phyloP scores from a whole-genome alignment of 2,888 invertebrate species.

The Lordiphosa andalusiaca region DNA sequence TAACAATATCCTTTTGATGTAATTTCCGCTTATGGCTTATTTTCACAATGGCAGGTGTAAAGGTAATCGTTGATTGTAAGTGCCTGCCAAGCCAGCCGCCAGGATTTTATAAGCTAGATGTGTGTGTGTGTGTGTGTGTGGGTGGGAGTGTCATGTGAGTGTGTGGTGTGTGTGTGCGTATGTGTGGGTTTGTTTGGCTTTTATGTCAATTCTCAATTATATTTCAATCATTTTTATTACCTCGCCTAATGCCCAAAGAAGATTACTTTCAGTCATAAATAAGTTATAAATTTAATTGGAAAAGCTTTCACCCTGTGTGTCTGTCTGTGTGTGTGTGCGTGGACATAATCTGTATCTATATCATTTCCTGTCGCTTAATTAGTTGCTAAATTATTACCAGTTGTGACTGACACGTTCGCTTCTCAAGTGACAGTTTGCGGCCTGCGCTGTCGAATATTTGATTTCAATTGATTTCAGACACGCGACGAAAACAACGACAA shows the following conservation, averaged over 20 bases:
- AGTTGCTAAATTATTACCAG: constrained; percentile 68
- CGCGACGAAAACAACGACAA: constrained; percentile 61
- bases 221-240: constrained; percentile 76
- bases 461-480: constrained; percentile 60
- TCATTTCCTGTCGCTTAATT: constrained; percentile 55
- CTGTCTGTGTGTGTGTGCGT: constrained; percentile 3
- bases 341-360: constrained; percentile 2
- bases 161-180: constrained; percentile 14
- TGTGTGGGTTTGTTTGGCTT: constrained; percentile 54
- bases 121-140: constrained; percentile 5
- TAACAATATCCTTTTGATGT: constrained; percentile 73
- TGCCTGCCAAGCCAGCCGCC: constrained; percentile 56
- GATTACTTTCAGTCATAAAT: constrained; percentile 64
- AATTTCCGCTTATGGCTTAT: constrained; percentile 75
- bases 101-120: constrained; percentile 53
- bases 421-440: constrained; percentile 52
- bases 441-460: constrained; percentile 52
- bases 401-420: constrained; percentile 48
- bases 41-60: constrained; percentile 74
- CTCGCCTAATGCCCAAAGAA: constrained; percentile 68
- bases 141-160: constrained; percentile 1
- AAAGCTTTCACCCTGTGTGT: constrained; percentile 48
- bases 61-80: constrained; percentile 74
- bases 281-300: constrained; percentile 70
- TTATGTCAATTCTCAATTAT: constrained; percentile 74